Conservation (phyloP, 2,888 invertebrate genomes). For the Perizoma flavofasciatum region DNA sequence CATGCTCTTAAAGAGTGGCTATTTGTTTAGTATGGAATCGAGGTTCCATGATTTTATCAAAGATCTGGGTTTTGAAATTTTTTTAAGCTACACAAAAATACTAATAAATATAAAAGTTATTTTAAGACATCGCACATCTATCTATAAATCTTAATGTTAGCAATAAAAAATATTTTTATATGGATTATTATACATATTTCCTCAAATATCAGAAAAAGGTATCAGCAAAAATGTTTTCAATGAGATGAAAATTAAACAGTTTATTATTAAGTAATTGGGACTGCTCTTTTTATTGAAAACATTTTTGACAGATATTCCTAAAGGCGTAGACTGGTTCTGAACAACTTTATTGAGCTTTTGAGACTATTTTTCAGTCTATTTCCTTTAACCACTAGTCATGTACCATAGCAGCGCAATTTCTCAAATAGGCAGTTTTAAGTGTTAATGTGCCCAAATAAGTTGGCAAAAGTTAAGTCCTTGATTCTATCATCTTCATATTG, state of each 20-base stretch:
- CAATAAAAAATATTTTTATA: constrained; percentile 46
- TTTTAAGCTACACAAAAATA: constrained; percentile 40
- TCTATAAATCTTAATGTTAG: constrained; percentile 37
- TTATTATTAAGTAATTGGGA: constrained; percentile 44
- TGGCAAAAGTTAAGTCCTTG: constrained; percentile 13
- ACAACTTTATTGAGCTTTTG: constrained; percentile 28
- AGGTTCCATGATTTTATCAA: constrained; percentile 45
- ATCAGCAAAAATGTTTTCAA: constrained; percentile 58
- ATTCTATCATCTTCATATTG: neutral
- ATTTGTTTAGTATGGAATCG: constrained; percentile 44
- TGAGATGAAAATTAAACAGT: constrained; percentile 43
- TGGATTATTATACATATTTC: constrained; percentile 57
- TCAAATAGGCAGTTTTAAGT: constrained; percentile 62
- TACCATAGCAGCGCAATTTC: constrained; percentile 67
- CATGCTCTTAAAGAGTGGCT: constrained; percentile 55
- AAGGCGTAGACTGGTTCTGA: constrained; percentile 48
- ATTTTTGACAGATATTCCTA: constrained; percentile 54
- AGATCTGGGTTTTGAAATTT: constrained; percentile 57
- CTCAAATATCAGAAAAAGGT: constrained; percentile 62
- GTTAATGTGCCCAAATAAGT: constrained; percentile 40
- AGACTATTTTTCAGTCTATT: constrained; percentile 45
- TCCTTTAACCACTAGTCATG: constrained; percentile 70
- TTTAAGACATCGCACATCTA: constrained; percentile 54
- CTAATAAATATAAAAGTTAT: constrained; percentile 44
- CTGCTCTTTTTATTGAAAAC: constrained; percentile 46